Base-by-base conservation (phyloP, 1,140 invertebrate species). In the Brachionus koreanus region DNA sequence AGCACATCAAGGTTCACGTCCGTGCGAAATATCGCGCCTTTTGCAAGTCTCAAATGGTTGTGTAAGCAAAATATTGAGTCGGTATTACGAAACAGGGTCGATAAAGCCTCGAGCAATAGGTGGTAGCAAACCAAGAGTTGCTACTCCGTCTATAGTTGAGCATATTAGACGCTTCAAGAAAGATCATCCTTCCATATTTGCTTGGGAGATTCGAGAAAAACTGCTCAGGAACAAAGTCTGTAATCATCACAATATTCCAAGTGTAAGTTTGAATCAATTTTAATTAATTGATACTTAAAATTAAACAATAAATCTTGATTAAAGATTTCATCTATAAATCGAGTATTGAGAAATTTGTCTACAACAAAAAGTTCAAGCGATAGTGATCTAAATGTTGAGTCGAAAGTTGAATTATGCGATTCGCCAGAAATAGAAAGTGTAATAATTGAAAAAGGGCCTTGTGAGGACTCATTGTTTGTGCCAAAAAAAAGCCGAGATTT, bases 181-280 rank as follows among this genome's bases (percentile, higher is more conserved):
- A 5, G 95, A 96, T 87, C 95, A 94, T 86, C 95, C 95, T 1
- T 95, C 94, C 76, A 97, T 97, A 86, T 97, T 97, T 89, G 95
- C 95, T 0, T 97, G 95, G 95, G 95, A 97, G 89, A 97, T 97
- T 84, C 89, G 95, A 23, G 95, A 97, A 33, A 91, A 95, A 86
- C 91, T 98, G 83, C 91, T 98, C 7, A 93, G 94, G 74, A 96
- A 98, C 85, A 94, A 93, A 63, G 93, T 98, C 46, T 98, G 97
- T 89, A 95, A 94, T 83, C 95, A 95, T 85, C 96, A 98, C 89
- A 98, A 97, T 88, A 97, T 98, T 84, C 97, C 97, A 46, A 97
- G 95, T 87, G 96, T 98, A 89, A 98, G 97, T 37, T 49, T 52
- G 2, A 29, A 25, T 12, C 35, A 37, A 29, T 29, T 29, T 29